phyloP scores from a whole-genome alignment of 1,140 invertebrate genomes.

The Ylistrum balloti region DNA sequence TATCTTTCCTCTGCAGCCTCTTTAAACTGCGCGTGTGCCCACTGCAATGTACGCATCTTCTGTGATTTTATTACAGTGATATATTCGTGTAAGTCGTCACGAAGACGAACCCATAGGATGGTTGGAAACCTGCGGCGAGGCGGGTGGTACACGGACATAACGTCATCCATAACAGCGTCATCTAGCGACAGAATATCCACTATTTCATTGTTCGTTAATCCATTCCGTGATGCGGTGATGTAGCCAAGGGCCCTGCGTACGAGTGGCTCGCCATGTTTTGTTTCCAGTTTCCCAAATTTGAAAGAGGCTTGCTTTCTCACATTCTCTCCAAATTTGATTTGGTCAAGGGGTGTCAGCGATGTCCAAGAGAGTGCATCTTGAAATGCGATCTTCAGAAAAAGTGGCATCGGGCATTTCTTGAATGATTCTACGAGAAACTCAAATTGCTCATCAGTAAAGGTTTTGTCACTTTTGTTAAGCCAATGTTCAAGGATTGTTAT shows the following conservation, averaged over 20 bases:
- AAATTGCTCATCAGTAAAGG: constrained; percentile 74
- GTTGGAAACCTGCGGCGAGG: constrained; percentile 84
- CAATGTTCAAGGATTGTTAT: constrained; percentile 74
- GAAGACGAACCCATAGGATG: constrained; percentile 87
- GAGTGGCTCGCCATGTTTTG: constrained; percentile 85
- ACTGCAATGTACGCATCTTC: constrained; percentile 86
- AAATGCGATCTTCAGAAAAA: constrained; percentile 78
- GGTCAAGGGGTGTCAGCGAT: constrained; percentile 71
- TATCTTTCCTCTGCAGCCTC: constrained; percentile 85
- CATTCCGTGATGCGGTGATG: constrained; percentile 87
- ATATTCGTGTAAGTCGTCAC: constrained; percentile 87
- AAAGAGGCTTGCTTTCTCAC: constrained; percentile 79
- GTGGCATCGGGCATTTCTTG: constrained; percentile 75
- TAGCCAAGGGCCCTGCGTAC: constrained; percentile 86
- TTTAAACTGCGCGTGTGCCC: constrained; percentile 86
- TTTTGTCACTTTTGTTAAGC: constrained; percentile 67
- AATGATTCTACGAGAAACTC: constrained; percentile 75
- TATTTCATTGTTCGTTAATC: constrained; percentile 89
- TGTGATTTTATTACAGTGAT: constrained; percentile 86
- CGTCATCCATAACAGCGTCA: constrained; percentile 86
- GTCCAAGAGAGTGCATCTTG: constrained; percentile 77
- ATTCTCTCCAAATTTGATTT: constrained; percentile 72
- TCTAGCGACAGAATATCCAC: constrained; percentile 89
- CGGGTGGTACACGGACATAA: constrained; percentile 67
- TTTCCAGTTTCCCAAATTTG: constrained; percentile 87